Evolutionary conservation across 2,797 vertebrate genomes (phyloP).

Genomic region (Silurus lanzhouensis): DNA sequence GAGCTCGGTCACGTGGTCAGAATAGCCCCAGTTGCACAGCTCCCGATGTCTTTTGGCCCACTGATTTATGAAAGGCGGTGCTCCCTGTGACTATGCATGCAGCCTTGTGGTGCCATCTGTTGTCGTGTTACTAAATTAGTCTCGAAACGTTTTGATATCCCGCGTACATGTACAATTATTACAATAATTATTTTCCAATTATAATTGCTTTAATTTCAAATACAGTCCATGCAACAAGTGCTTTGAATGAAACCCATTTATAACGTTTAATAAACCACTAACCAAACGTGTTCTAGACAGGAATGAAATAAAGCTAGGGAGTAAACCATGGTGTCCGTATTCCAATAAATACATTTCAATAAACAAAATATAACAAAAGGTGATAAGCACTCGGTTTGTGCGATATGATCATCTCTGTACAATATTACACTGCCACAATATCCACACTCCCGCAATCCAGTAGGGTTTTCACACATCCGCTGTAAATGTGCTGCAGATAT

Average conservation of each 20-base stretch:
- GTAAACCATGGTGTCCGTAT: not conserved
- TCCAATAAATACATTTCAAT: not conserved
- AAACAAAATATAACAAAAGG: not conserved
- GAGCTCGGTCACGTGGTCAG: too few relatives aligned
- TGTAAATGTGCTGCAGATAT: too few relatives aligned
- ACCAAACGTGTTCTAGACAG: not conserved
- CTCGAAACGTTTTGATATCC: too few relatives aligned
- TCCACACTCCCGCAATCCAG: not conserved
- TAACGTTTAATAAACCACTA: not conserved
- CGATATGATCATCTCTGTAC: not conserved
- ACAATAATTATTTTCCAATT: not conserved
- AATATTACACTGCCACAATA: not conserved
- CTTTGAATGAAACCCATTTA: not conserved
- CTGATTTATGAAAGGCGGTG: too few relatives aligned
- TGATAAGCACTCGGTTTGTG: not conserved
- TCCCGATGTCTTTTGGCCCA: too few relatives aligned
- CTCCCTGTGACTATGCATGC: too few relatives aligned
- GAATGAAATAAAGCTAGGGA: not conserved
- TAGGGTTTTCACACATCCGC: too few relatives aligned
- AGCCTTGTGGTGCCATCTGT: too few relatives aligned
- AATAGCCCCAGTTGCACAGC: too few relatives aligned
- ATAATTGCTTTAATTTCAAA: not conserved
- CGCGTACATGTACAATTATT: too few relatives aligned
- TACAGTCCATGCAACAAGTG: not conserved
- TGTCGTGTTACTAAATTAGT: too few relatives aligned